phyloP scores from a whole-genome alignment of 2,113 vertebrate species.

The Clinocottus analis region DNA sequence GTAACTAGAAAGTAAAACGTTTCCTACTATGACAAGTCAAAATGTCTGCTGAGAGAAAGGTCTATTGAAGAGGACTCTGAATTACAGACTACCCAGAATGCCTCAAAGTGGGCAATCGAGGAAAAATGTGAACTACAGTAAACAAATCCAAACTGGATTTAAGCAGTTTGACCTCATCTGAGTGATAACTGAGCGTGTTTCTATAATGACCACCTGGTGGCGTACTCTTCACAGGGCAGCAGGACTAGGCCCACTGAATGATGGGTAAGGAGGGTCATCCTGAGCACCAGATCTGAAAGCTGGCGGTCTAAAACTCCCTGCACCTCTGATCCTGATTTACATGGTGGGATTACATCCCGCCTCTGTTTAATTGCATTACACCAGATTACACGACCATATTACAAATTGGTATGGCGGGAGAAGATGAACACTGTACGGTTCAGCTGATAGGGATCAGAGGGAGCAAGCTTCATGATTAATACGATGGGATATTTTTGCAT shows the following conservation, averaged over 20 bases:
- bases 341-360: constrained; percentile 49
- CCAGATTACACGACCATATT: constrained; percentile 61
- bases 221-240: neutral
- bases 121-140: neutral
- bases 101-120: neutral
- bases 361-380: constrained; percentile 52
- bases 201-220: constrained; percentile 23
- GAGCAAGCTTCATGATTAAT: neutral
- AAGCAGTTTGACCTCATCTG: neutral
- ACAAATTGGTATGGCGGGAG: constrained; percentile 15
- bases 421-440: neutral
- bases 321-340: constrained; percentile 35
- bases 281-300: constrained; percentile 7
- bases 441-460: neutral
- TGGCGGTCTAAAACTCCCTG: constrained; percentile 12
- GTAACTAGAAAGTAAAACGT: neutral
- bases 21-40: neutral
- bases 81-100: neutral
- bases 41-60: neutral
- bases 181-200: neutral
- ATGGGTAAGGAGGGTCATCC: constrained; percentile 15
- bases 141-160: neutral
- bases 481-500: neutral
- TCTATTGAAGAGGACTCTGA: neutral
- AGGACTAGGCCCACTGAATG: neutral